A percentile compares a stretch with the other conserved stretches of the same genome.
Conservation (phyloP, 2,113 vertebrate genomes). For the Fulica atra region DNA sequence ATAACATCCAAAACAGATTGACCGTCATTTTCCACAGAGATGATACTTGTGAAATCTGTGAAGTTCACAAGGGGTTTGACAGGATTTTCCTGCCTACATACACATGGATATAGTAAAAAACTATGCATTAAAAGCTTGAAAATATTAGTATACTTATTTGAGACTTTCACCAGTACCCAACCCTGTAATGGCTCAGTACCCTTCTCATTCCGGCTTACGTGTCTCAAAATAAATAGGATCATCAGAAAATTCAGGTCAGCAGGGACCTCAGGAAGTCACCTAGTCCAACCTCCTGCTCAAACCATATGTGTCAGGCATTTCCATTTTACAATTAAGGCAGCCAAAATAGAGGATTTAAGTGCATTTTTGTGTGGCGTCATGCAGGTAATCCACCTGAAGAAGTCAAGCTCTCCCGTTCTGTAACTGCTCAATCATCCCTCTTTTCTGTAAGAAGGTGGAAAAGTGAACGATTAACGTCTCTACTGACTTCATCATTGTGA, state of each 20-base stretch:
- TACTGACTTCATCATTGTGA: not conserved
- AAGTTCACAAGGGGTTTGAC: not conserved
- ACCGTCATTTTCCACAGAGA: not conserved
- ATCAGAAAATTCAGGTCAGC: not conserved
- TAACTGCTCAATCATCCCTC: not conserved
- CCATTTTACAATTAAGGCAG: not conserved
- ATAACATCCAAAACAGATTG: not conserved
- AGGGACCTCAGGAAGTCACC: not conserved
- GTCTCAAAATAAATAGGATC: not conserved
- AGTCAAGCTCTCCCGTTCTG: not conserved
- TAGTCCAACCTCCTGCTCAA: not conserved
- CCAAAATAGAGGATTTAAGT: not conserved
- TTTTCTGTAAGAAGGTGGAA: not conserved
- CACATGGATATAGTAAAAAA: not conserved
- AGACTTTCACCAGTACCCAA: not conserved
- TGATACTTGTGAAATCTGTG: not conserved
- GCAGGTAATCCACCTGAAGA: not conserved
- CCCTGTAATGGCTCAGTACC: not conserved
- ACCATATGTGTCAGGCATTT: not conserved
- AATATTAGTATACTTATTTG: not conserved
- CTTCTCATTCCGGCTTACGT: not conserved
- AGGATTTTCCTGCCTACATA: not conserved
- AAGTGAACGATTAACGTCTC: not conserved
- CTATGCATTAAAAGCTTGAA: not conserved
- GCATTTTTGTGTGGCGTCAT: not conserved